Evolutionary conservation across 2,888 invertebrate species (phyloP).

Genomic region (Phyllotreta cruciferae): DNA sequence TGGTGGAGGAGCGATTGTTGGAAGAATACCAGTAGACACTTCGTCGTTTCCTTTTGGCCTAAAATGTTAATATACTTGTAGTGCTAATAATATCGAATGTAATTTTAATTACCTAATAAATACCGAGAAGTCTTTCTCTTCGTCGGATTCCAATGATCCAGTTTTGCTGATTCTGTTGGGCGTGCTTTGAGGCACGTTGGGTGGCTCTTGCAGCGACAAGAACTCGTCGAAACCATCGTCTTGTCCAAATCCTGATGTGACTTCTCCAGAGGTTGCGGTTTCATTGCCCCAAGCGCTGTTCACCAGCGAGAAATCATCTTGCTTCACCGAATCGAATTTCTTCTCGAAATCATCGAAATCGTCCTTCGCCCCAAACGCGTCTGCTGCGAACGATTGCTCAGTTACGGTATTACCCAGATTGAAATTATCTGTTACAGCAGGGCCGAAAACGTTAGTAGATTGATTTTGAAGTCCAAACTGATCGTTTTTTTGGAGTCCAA

Average conservation of each 20-base stretch:
- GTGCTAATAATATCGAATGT: not conserved
- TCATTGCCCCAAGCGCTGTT: constrained; percentile 57
- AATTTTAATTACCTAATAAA: constrained; percentile 70
- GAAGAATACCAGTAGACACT: constrained; percentile 68
- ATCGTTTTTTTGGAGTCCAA: not conserved
- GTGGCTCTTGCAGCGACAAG: constrained; percentile 80
- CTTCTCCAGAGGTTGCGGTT: constrained; percentile 46
- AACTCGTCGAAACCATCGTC: constrained; percentile 83
- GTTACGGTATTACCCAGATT: not conserved
- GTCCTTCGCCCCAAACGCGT: constrained; percentile 54
- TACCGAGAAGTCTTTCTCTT: constrained; percentile 80
- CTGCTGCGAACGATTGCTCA: not conserved
- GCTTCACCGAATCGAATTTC: constrained; percentile 79
- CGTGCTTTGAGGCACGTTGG: constrained; percentile 70
- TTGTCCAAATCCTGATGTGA: constrained; percentile 68
- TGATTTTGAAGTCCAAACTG: not conserved
- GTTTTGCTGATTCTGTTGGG: constrained; percentile 68
- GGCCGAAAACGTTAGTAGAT: too few species aligned
- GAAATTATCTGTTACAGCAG: not conserved
- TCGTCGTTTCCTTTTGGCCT: constrained; percentile 67
- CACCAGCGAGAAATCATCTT: constrained; percentile 57
- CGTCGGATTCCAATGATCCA: constrained; percentile 79
- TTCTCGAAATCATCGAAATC: constrained; percentile 89
- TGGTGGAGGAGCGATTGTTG: constrained; percentile 77
- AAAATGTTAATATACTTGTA: constrained; percentile 7